phyloP scores from a whole-genome alignment of 2,888 invertebrate species.

The Syrista parreyssii region DNA sequence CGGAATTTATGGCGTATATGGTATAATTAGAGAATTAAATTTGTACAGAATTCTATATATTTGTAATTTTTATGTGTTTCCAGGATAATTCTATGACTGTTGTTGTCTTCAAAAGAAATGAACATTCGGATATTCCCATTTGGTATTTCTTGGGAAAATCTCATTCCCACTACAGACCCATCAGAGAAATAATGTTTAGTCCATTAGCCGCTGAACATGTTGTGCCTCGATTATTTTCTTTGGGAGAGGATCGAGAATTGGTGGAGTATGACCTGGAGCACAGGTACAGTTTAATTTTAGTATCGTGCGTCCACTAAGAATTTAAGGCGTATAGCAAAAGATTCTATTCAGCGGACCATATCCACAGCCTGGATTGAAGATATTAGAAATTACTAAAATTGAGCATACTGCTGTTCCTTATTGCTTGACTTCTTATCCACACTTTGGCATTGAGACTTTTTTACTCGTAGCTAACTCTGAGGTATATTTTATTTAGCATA shows the following conservation, averaged over 20 bases:
- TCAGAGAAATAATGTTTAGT: slow-evolving; percentile 71
- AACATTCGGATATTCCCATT: slow-evolving; percentile 54
- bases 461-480: slow-evolving; percentile 74
- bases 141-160: slow-evolving; percentile 74
- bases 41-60: neutral
- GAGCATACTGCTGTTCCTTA: slow-evolving; percentile 75
- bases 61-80: neutral
- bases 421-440: slow-evolving; percentile 68
- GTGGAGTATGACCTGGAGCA: slow-evolving; percentile 71
- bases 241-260: slow-evolving; percentile 72
- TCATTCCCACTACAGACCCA: slow-evolving; percentile 71
- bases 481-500: slow-evolving; percentile 56
- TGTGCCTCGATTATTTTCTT: slow-evolving; percentile 69
- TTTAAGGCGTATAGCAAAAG: neutral
- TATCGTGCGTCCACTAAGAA: neutral
- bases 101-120: slow-evolving; percentile 58
- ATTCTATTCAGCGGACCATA: slow-evolving; percentile 43
- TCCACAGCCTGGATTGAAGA: slow-evolving; percentile 50
- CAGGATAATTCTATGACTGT: slow-evolving; percentile 71
- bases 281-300: slow-evolving; percentile 52
- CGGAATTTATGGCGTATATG: slow-evolving; percentile 70
- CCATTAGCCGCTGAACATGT: slow-evolving; percentile 58
- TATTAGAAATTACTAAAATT: slow-evolving; percentile 68
- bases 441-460: slow-evolving; percentile 63
- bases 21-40: slow-evolving; percentile 57